Evolutionary conservation across 2,797 vertebrate genomes (phyloP).

Genomic region (Bovichtus diacanthus): DNA sequence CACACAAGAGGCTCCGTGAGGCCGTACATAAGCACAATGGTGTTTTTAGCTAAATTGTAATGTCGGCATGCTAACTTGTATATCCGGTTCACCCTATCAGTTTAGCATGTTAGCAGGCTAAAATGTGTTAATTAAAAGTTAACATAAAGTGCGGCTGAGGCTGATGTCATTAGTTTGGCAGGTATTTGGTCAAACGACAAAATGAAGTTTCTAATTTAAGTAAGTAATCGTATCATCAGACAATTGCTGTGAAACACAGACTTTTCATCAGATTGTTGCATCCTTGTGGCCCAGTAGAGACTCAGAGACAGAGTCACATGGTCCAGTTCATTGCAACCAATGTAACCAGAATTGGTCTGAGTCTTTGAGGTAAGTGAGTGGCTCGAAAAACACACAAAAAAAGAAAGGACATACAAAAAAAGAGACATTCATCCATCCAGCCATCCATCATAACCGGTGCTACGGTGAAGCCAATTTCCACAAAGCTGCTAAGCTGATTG

Average conservation of each 20-base stretch:
- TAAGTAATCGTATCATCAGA: neutral
- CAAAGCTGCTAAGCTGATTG: conserved; percentile 91
- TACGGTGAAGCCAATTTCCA: conserved; percentile 88
- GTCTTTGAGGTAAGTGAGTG: conserved; percentile 70
- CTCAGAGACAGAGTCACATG: conserved; percentile 19
- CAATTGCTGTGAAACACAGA: neutral
- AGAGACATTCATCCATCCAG: conserved; percentile 79
- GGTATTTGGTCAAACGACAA: neutral
- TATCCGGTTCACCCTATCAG: neutral
- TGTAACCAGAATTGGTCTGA: conserved; percentile 63
- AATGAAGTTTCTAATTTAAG: neutral
- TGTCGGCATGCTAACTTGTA: neutral
- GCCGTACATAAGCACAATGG: neutral
- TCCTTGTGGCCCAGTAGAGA: neutral
- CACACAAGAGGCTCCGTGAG: neutral
- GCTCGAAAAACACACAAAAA: conserved; percentile 59
- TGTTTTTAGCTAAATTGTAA: neutral
- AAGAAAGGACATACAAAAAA: conserved; percentile 68
- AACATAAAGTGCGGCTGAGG: neutral
- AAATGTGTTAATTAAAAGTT: neutral
- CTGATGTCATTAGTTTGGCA: neutral
- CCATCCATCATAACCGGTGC: conserved; percentile 84
- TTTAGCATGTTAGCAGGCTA: neutral
- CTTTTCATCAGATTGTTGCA: neutral
- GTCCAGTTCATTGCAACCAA: conserved; percentile 47